Base-by-base conservation (phyloP, 2,113 vertebrate species). In the Calyptommatus sinebrachiatus region DNA sequence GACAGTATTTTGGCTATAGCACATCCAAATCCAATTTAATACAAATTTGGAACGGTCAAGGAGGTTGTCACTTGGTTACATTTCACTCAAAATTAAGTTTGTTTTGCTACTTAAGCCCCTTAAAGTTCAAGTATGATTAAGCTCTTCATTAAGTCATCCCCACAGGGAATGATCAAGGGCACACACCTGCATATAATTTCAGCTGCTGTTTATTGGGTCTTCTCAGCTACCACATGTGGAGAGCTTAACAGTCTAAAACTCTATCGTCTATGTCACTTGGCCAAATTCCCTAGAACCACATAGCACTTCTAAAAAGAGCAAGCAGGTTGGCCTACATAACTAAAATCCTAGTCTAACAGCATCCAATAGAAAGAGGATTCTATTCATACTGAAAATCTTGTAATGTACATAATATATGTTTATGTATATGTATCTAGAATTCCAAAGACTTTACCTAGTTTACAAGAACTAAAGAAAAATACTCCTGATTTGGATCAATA, bases 41-140 rank as follows among this genome's bases (percentile, higher is more conserved):
- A 67, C 48, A 80, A n/a, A 35, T 45, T 53, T 62, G 78, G 20
- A 31, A 67, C 66, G 31, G 46, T 67, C 63, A 80, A 73, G 62
- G 67, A 35, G 31, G 7, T 16, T 28, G 12, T 68, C 50, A 41
- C 35, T 75, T 74, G 71, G 35, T 81, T 60, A 24, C 31, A 75
- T 69, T 29, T 31, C 35, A 69, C 61, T 65, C 35, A 68, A 53
- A 69, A 81, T 75, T 16, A 20, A 9, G 48, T 80, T 74, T 68
- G 45, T 67, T 75, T 28, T 45, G 41, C 65, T 74, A 10, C 35
- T 45, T 75, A 69, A 75, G 28, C 50, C 50, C 35, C 21, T 45
- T n/a, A n/a, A 75, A 31, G 20, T 81, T 61, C 50, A 80, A 80
- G 46, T 57, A 24, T 68, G 48, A 26, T 75, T 57, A 81, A 75